A percentile compares a stretch with the other conserved stretches of the same genome.
phyloP scores from a whole-genome alignment of 2,797 vertebrate species.

The Tapera naevia region DNA sequence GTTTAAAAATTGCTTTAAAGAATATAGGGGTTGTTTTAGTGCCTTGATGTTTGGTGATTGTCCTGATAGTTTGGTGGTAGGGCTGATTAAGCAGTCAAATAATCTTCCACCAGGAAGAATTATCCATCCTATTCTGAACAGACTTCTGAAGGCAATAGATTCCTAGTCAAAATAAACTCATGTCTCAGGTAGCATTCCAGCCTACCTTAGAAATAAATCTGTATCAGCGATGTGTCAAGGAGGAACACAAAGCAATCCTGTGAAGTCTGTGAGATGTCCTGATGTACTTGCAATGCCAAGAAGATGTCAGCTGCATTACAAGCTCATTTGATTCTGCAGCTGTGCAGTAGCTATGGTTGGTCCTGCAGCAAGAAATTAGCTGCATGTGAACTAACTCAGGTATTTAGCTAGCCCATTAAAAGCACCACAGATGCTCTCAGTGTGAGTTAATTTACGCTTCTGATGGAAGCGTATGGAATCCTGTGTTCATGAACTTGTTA shows the following conservation, averaged over 20 bases:
- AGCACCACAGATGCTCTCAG: neutral
- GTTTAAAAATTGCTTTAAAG: neutral
- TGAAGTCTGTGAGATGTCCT: neutral
- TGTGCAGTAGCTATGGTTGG: neutral
- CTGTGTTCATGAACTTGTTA: neutral
- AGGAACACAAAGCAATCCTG: neutral
- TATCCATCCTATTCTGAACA: neutral
- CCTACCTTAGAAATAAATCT: neutral
- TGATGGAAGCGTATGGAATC: neutral
- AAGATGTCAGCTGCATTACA: neutral
- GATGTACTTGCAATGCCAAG: neutral
- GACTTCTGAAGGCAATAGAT: neutral
- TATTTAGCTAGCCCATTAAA: neutral
- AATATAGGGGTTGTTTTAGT: neutral
- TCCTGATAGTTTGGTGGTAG: neutral
- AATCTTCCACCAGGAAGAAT: neutral
- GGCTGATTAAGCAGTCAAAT: neutral
- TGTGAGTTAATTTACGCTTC: neutral
- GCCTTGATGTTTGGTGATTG: neutral
- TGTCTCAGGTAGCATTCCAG: neutral
- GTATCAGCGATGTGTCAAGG: neutral
- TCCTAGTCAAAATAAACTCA: neutral
- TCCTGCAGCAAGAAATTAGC: neutral
- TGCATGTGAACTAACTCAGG: neutral
- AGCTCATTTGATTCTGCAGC: neutral